Conservation (phyloP, 2,888 invertebrate species). For the Thymelicus acteon region DNA sequence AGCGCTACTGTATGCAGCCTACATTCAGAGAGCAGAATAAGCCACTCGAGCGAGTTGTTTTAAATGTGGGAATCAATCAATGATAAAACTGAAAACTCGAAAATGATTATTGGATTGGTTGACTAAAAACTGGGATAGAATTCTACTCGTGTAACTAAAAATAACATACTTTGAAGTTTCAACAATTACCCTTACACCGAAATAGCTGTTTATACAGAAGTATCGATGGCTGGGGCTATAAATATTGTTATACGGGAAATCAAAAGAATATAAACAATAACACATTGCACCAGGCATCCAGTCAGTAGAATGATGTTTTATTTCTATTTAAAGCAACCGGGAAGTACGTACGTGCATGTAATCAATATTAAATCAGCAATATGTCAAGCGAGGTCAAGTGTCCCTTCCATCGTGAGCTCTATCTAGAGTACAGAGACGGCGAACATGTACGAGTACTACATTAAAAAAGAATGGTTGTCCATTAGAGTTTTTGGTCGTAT, state of each 20-base stretch:
- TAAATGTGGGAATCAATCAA: background rate
- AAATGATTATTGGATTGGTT: background rate
- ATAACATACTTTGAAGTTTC: background rate
- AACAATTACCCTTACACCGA: no score
- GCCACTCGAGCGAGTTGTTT: slow-evolving; percentile 2
- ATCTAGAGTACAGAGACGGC: background rate
- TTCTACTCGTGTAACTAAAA: background rate
- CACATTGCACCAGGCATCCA: no score
- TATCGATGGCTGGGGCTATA: no score
- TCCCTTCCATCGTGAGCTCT: background rate
- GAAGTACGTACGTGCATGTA: background rate
- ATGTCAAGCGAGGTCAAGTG: background rate
- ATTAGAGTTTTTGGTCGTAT: no score
- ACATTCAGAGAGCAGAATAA: background rate
- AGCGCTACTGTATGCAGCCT: slow-evolving; percentile 2
- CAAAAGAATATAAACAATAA: no score
- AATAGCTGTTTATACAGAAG: no score
- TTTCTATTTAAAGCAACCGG: background rate
- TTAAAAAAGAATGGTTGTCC: no score
- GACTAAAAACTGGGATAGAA: background rate
- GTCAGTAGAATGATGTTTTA: no score
- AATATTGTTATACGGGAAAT: no score
- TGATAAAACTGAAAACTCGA: background rate
- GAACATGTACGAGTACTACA: no score
- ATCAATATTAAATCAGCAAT: background rate